Evolutionary conservation across 2,113 vertebrate genomes (phyloP).

Genomic region (Pseudorectes ferrugineus): DNA sequence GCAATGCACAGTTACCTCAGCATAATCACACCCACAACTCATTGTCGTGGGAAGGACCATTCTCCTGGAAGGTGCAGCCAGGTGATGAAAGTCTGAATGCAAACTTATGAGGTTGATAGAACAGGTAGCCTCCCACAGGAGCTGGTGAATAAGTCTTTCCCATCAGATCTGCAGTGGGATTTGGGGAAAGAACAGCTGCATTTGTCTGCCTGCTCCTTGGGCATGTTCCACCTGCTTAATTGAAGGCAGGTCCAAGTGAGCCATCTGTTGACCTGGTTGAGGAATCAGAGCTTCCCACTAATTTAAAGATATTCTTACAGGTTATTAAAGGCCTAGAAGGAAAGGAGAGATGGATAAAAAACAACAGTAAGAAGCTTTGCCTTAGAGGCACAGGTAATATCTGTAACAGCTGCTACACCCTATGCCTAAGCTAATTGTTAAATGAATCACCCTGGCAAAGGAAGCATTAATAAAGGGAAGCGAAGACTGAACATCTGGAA

Average conservation of each 20-base stretch:
- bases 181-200: constrained; percentile 25
- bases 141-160: background rate
- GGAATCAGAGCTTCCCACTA: background rate
- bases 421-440: constrained; percentile 50
- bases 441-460: constrained; percentile 49
- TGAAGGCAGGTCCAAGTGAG: constrained; percentile 19
- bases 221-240: constrained; percentile 6
- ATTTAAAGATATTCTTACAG: constrained; percentile 6
- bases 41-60: background rate
- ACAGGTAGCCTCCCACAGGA: background rate
- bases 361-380: constrained; percentile 27
- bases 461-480: constrained; percentile 44
- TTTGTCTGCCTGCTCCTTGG: background rate
- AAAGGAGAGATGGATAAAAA: background rate
- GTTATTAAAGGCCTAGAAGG: constrained; percentile 10
- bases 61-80: background rate
- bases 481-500: constrained; percentile 52
- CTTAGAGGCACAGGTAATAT: constrained; percentile 61
- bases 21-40: background rate
- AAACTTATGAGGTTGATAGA: background rate
- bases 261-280: constrained; percentile 27
- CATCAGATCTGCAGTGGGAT: background rate
- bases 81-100: background rate
- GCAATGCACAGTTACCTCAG: background rate
- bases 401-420: constrained; percentile 55